Conservation (phyloP, 2,797 vertebrate genomes). For the Heliangelus exortis region DNA sequence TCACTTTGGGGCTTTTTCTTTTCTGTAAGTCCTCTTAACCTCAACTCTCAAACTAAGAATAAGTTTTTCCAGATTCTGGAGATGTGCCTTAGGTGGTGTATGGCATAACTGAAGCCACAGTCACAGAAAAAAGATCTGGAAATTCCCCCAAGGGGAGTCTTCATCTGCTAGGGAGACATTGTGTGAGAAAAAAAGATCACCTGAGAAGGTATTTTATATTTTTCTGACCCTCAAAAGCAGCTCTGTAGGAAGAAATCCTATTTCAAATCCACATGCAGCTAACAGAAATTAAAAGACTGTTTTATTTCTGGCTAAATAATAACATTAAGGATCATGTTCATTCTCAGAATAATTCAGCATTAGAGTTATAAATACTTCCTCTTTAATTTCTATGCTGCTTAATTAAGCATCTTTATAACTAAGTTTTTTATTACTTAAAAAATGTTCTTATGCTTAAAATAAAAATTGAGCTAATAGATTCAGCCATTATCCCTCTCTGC, state of each 20-base stretch:
- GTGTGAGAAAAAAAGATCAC: background rate
- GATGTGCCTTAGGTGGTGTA: background rate
- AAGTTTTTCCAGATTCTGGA: background rate
- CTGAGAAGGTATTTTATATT: background rate
- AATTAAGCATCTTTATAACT: constrained; percentile 51
- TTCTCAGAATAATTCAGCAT: constrained; percentile 41
- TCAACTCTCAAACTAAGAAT: background rate
- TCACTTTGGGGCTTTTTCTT: background rate
- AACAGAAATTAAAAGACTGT: background rate
- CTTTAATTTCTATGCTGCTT: constrained; percentile 51
- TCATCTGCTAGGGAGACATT: background rate
- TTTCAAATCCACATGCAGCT: constrained; percentile 40
- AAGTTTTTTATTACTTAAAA: background rate
- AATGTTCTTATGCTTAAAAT: constrained; percentile 35
- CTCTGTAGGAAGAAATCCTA: constrained; percentile 26
- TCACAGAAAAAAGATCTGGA: background rate
- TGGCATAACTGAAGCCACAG: background rate
- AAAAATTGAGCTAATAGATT: constrained; percentile 51
- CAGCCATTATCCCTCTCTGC: constrained; percentile 39
- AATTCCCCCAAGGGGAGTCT: background rate
- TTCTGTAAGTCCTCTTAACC: background rate
- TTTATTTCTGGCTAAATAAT: constrained; percentile 28
- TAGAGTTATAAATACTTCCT: constrained; percentile 20
- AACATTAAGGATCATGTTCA: constrained; percentile 14
- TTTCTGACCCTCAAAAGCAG: constrained; percentile 24